Percentiles rank a stretch among this genome's conserved stretches.
phyloP scores from a whole-genome alignment of 23 tunicate genomes.

The Halocynthia roretzi region DNA sequence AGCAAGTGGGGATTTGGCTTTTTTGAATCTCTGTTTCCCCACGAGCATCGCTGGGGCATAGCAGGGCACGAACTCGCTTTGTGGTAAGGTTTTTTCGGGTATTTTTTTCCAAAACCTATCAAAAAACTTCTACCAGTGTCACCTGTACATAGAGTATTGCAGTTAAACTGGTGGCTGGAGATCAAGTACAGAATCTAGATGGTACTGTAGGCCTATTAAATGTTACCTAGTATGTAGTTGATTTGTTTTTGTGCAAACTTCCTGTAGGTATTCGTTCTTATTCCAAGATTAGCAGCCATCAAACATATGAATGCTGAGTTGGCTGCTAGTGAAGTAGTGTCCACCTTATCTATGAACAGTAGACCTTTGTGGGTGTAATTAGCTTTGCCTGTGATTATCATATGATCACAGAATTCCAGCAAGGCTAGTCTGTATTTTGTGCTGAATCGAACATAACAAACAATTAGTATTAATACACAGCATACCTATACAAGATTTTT shows the following conservation, averaged over 20 bases:
- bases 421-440: slow-evolving; percentile 26
- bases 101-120: slow-evolving; percentile 84
- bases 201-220: not conserved
- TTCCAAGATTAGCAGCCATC: slow-evolving; percentile 64
- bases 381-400: slow-evolving; percentile 59
- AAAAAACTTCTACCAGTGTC: slow-evolving; percentile 87
- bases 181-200: not conserved
- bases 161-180: no score
- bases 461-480: not conserved
- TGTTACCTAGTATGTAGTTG: slow-evolving; percentile 70
- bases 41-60: slow-evolving; percentile 69
- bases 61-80: slow-evolving; percentile 90
- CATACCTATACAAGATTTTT: not conserved
- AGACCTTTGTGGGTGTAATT: slow-evolving; percentile 86
- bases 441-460: slow-evolving; percentile 19
- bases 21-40: slow-evolving; percentile 44
- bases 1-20: slow-evolving; percentile 68
- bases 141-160: slow-evolving; percentile 20
- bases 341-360: slow-evolving; percentile 48
- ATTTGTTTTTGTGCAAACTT: slow-evolving; percentile 72
- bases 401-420: slow-evolving; percentile 46
- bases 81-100: slow-evolving; percentile 82
- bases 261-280: slow-evolving; percentile 41
- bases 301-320: slow-evolving; percentile 72
- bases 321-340: slow-evolving; percentile 58